phyloP scores from a whole-genome alignment of 2,797 vertebrate species.

The Manis pentadactyla region DNA sequence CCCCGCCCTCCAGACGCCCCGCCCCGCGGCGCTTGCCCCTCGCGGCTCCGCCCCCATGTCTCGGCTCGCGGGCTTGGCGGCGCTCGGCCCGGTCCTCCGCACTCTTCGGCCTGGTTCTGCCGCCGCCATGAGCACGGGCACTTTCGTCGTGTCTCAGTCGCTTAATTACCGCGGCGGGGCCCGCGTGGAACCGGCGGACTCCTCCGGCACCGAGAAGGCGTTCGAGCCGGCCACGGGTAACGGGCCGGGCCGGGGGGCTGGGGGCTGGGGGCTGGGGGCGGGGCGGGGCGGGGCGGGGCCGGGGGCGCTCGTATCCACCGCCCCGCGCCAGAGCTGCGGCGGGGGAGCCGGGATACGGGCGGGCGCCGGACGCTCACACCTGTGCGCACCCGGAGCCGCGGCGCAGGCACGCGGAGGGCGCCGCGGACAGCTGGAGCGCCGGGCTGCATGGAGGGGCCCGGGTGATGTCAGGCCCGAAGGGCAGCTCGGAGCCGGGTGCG shows the following conservation, averaged over 20 bases:
- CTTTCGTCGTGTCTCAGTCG: constrained; percentile 86
- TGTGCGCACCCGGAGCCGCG: too few species aligned
- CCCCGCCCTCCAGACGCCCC: fast-evolving
- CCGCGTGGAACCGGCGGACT: constrained; percentile 88
- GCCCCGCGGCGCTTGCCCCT: fast-evolving
- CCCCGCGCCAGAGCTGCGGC: too few species aligned
- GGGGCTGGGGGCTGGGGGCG: not conserved
- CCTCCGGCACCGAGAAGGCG: constrained; percentile 88
- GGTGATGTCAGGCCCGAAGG: not conserved
- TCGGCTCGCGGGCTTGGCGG: fast-evolving
- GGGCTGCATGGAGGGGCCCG: not conserved
- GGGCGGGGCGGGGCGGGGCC: not conserved
- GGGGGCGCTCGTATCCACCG: too few species aligned
- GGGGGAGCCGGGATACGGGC: fast-evolving
- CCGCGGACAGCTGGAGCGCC: not conserved
- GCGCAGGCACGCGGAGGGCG: not conserved
- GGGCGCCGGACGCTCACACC: fast-evolving
- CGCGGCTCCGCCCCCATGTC: not conserved
- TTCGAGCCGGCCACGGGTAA: constrained; percentile 96
- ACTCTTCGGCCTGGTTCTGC: fast-evolving
- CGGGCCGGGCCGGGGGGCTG: not conserved
- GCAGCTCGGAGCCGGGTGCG: too few species aligned
- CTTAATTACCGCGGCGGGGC: constrained; percentile 93
- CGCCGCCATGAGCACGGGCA: constrained; percentile 87
- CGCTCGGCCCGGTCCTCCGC: fast-evolving